A percentile compares a stretch with the other conserved stretches of the same genome.
Evolutionary conservation across 2,888 invertebrate species (phyloP).

Genomic region (Aphidoletes aphidimyza): DNA sequence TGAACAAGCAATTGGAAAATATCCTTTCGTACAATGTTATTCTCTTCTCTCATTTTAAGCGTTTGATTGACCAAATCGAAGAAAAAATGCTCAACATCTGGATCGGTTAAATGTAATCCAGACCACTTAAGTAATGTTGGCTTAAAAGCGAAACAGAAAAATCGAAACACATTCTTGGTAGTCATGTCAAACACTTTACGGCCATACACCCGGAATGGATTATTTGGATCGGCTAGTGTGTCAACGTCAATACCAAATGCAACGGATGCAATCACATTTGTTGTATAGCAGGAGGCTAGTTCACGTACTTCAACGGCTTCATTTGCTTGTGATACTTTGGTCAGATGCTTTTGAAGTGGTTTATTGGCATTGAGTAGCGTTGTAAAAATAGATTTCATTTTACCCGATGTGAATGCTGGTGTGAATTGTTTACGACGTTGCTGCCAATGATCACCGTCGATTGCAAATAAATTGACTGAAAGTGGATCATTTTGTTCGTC

Average conservation of each 20-base stretch:
- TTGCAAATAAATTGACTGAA: constrained; percentile 70
- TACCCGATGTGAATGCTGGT: constrained; percentile 71
- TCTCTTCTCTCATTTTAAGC: constrained; percentile 61
- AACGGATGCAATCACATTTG: constrained; percentile 63
- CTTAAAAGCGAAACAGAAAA: constrained; percentile 57
- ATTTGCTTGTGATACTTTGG: constrained; percentile 62
- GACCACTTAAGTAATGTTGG: constrained; percentile 57
- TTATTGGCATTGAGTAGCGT: constrained; percentile 66
- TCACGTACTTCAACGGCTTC: constrained; percentile 66
- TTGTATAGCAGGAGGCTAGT: constrained; percentile 62
- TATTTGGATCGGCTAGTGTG: constrained; percentile 59
- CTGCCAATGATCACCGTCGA: constrained; percentile 71
- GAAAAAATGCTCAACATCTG: constrained; percentile 62
- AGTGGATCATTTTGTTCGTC: constrained; percentile 70
- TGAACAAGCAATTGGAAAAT: constrained; percentile 63
- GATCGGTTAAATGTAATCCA: constrained; percentile 58
- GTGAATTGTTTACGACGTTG: constrained; percentile 70
- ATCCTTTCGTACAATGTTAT: constrained; percentile 61
- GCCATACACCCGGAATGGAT: constrained; percentile 60
- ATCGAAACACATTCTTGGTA: constrained; percentile 56
- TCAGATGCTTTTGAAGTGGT: constrained; percentile 66
- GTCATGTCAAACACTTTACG: constrained; percentile 59
- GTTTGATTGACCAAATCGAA: constrained; percentile 61
- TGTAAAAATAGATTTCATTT: constrained; percentile 71
- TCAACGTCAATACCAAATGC: constrained; percentile 63